A percentile compares a stretch with the other conserved stretches of the same genome.
phyloP scores from a whole-genome alignment of 2,797 vertebrate species.

The Poeciliopsis infans region DNA sequence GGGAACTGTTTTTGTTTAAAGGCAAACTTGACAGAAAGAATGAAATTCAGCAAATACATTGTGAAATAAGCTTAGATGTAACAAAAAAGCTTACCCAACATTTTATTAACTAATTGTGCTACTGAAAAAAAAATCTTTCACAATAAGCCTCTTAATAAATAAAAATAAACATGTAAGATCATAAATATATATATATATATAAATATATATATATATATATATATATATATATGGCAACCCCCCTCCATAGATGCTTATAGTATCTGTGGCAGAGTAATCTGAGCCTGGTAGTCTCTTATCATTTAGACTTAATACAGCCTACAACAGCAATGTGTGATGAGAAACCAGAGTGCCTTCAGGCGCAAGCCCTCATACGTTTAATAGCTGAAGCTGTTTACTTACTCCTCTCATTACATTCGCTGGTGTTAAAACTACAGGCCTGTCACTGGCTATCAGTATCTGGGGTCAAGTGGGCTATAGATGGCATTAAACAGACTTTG shows the following conservation, averaged over 20 bases:
- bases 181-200: no score
- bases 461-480: conserved; percentile 62
- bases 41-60: not conserved
- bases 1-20: no score
- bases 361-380: conserved; percentile 66
- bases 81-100: not conserved
- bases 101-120: not conserved
- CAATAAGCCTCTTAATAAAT: not conserved
- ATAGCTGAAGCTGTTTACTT: conserved; percentile 73
- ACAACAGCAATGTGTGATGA: conserved; percentile 53
- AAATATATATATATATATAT: no score
- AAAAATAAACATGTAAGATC: not conserved
- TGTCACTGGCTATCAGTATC: conserved; percentile 73
- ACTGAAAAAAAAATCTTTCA: not conserved
- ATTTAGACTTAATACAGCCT: conserved; percentile 63
- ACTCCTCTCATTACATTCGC: conserved; percentile 73
- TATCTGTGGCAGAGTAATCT: conserved; percentile 52
- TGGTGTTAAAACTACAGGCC: conserved; percentile 68
- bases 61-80: not conserved
- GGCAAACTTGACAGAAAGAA: not conserved
- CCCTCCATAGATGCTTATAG: conserved; percentile 33
- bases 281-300: conserved; percentile 60
- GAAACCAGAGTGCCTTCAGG: conserved; percentile 63
- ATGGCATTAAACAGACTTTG: conserved; percentile 26
- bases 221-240: not conserved